Conservation (phyloP, 2,888 invertebrate genomes). For the Cataglyphis altisquamis region DNA sequence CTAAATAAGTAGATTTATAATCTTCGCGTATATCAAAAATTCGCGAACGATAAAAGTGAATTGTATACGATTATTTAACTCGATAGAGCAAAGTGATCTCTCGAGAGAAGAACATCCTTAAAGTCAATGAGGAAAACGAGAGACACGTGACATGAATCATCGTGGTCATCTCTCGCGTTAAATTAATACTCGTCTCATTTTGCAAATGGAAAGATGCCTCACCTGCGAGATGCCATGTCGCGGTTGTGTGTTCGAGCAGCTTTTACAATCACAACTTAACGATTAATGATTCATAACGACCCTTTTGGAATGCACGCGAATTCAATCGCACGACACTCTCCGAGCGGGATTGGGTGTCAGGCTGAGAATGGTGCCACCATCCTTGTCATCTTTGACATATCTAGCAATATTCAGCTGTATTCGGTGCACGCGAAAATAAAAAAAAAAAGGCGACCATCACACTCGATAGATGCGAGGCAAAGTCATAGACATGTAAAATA, state of each 20-base stretch:
- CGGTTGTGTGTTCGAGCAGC: slow-evolving; percentile 77
- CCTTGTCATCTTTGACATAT: slow-evolving; percentile 69
- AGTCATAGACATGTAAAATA: too few species aligned
- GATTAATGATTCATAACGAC: slow-evolving; percentile 79
- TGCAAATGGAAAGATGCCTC: slow-evolving; percentile 76
- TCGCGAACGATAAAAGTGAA: not conserved
- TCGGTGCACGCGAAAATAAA: slow-evolving; percentile 64
- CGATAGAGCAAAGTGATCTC: too few species aligned
- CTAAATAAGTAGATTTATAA: not conserved
- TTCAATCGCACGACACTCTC: slow-evolving; percentile 48
- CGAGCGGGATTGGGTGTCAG: slow-evolving; percentile 49
- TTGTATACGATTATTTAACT: too few species aligned
- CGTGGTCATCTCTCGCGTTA: too few species aligned
- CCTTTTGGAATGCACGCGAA: slow-evolving; percentile 37
- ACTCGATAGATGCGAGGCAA: not conserved
- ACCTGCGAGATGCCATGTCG: slow-evolving; percentile 86
- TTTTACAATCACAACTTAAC: slow-evolving; percentile 78
- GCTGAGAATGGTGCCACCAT: slow-evolving; percentile 60
- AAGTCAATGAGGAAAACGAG: not conserved
- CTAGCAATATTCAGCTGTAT: slow-evolving; percentile 36
- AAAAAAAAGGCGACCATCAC: slow-evolving; percentile 42
- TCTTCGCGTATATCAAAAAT: not conserved
- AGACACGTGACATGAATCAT: not conserved
- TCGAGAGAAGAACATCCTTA: not conserved
- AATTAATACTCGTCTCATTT: not conserved